Conservation (phyloP, 2,888 invertebrate genomes). For the Andricus quercusramuli region DNA sequence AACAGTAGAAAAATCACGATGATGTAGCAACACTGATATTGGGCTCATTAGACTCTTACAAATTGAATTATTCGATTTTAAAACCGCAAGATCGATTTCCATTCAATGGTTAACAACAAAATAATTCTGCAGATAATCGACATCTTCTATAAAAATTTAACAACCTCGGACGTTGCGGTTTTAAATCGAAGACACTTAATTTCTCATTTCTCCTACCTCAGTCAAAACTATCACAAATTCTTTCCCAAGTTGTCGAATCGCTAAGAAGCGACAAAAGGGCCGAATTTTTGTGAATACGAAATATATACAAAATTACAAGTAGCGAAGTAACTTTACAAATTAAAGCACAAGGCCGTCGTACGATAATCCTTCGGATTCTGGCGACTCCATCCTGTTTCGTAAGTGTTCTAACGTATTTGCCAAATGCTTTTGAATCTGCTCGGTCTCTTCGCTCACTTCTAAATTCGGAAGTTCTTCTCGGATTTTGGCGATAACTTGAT, state of each 20-base stretch:
- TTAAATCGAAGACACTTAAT: not conserved
- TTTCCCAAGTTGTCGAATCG: not conserved
- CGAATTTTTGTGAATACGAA: not conserved
- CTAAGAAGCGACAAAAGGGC: not conserved
- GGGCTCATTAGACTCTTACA: not conserved
- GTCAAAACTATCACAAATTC: not conserved
- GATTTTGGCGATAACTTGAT: slow-evolving; percentile 93
- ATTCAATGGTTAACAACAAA: slow-evolving; percentile 12
- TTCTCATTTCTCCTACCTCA: not conserved
- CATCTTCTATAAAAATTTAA: slow-evolving; percentile 21
- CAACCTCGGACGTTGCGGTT: not conserved
- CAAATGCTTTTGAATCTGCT: slow-evolving; percentile 97
- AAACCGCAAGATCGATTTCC: not conserved
- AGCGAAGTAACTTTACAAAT: slow-evolving; percentile 51
- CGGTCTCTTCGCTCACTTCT: slow-evolving; percentile 96
- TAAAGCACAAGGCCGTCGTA: slow-evolving; percentile 84
- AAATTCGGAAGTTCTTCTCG: slow-evolving; percentile 95
- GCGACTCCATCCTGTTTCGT: slow-evolving; percentile 84
- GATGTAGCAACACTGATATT: slow-evolving; percentile 17
- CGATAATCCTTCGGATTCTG: slow-evolving; percentile 83
- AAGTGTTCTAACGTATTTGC: slow-evolving; percentile 93
- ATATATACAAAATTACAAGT: slow-evolving; percentile 69
- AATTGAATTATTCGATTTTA: not conserved
- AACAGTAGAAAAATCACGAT: slow-evolving; percentile 13
- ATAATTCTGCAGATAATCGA: slow-evolving; percentile 4